Base-by-base conservation (phyloP, 2,888 invertebrate genomes). In the Mythimna loreyi region DNA sequence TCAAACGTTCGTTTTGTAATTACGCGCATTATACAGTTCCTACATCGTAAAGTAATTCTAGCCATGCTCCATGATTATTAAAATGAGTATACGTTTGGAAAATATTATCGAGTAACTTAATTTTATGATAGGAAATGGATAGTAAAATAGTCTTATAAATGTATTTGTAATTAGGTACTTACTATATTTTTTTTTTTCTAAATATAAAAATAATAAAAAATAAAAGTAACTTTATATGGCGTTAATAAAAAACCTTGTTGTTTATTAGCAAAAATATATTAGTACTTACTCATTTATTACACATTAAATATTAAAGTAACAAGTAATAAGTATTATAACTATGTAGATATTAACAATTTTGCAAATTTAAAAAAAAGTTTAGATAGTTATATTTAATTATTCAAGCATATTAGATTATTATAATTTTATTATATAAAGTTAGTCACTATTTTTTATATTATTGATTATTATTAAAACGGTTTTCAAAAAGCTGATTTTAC, bases 21-120 rank as follows among this genome's bases (percentile, higher is more conserved):
- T 78, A 76, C 52, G 23, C 28, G 56, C 33, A 50, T 69, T 59
- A 69, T 71, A 60, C 43, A 67, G 64, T 77, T 75, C 52, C 62
- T 76, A 57, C 5, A 13, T 25, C 11, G 33, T 43, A 43, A 61
- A 53, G 50, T 64, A 53, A 61, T 79, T 43, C 33, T 33, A 57
- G 47, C 57, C 59, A 73, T 60, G 79, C 43, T 23, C 45, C 47
- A 56, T 63, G 50, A 52, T 19, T 79, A 74, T 67, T 66, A 72
- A 66, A 73, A 74, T 43, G 40, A 49, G 40, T 47, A 59, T 50
- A 56, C n/a, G 19, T 50, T 59, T 28, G 9, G 23, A 76, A 67
- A 60, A 55, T 59, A 59, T 43, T n/a, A 19, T 60, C 36, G 21
- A 47, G 16, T 19, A 25, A 58, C n/a, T 64, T 40, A 65, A 55